Conservation (phyloP, 2,113 vertebrate species). For the Sitta europaea region DNA sequence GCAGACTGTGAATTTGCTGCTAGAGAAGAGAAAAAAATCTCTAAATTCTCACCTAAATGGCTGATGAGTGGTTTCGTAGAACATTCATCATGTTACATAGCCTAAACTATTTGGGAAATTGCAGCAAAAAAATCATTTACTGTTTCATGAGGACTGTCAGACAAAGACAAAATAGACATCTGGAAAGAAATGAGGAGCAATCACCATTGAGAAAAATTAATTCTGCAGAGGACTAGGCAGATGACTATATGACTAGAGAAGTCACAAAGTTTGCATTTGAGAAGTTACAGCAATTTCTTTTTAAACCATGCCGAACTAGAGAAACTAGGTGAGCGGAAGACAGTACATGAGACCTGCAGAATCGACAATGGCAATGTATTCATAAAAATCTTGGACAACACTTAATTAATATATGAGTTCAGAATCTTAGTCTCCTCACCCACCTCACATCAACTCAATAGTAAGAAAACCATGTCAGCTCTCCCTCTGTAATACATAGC, state of each 20-base stretch:
- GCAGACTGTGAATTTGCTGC: not conserved
- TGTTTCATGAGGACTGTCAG: not conserved
- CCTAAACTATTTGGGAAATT: conserved; percentile 6
- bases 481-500: not conserved
- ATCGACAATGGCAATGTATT: not conserved
- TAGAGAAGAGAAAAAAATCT: not conserved
- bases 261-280: not conserved
- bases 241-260: not conserved
- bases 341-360: not conserved
- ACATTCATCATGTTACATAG: not conserved
- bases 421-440: not conserved
- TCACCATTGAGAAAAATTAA: not conserved
- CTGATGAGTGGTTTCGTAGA: not conserved
- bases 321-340: not conserved
- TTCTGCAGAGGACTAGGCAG: not conserved
- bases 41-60: not conserved
- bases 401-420: not conserved
- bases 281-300: conserved; percentile 11
- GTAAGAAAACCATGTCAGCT: not conserved
- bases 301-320: not conserved
- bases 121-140: not conserved
- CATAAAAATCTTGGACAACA: not conserved
- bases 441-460: not conserved
- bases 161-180: not conserved
- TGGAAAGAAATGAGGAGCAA: not conserved